Evolutionary conservation across 2,797 vertebrate species (phyloP).

Genomic region (Megaceryle alcyon): DNA sequence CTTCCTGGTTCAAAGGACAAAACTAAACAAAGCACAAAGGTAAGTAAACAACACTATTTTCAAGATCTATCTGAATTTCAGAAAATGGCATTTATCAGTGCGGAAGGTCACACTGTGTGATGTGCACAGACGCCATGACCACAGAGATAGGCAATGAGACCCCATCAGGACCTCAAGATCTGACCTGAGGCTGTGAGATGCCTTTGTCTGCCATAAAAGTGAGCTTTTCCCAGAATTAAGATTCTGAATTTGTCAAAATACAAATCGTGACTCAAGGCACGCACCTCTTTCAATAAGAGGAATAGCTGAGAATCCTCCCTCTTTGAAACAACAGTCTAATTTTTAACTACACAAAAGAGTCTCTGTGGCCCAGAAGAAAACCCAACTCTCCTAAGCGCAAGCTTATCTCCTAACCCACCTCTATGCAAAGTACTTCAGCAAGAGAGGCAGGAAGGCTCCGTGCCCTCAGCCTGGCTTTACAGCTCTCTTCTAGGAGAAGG

Average conservation of each 20-base stretch:
- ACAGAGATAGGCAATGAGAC: accelerated
- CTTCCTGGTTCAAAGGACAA: not conserved
- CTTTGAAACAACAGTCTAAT: not conserved
- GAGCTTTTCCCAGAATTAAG: not conserved
- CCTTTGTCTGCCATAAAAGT: not conserved
- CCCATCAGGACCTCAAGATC: not conserved
- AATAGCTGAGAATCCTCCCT: not conserved
- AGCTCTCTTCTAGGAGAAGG: not conserved
- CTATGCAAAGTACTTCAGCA: not conserved
- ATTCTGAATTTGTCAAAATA: not conserved
- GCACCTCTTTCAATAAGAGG: not conserved
- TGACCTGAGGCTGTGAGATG: not conserved
- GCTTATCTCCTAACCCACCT: not conserved
- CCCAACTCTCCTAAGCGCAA: accelerated
- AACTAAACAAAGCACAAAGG: not conserved
- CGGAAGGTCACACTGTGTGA: not conserved
- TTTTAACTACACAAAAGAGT: not conserved
- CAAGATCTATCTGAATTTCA: not conserved
- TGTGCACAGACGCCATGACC: accelerated
- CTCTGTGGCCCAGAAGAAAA: not conserved
- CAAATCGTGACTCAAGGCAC: not conserved
- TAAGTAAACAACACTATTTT: not conserved
- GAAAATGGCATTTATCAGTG: not conserved
- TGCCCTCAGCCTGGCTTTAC: not conserved
- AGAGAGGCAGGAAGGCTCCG: not conserved